Conservation (phyloP, 2,888 invertebrate species). For the Stenodera caucasica region DNA sequence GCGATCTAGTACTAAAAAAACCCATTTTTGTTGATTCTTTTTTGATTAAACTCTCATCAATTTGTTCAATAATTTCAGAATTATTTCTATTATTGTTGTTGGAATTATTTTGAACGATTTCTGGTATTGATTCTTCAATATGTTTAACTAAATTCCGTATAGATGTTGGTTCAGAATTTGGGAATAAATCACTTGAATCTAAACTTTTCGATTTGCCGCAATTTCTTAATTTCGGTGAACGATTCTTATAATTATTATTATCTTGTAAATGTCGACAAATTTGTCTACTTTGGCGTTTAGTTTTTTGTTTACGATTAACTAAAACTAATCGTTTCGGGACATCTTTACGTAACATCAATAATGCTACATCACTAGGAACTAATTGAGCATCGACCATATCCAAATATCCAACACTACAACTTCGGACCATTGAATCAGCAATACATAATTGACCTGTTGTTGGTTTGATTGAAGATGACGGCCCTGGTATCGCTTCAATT, state of each 20-base stretch:
- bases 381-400: slow-evolving; percentile 78
- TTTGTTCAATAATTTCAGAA: slow-evolving; percentile 18
- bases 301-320: slow-evolving; percentile 62
- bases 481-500: slow-evolving; percentile 33
- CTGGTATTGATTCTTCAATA: slow-evolving; percentile 48
- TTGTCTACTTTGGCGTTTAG: slow-evolving; percentile 39
- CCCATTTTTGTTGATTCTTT: slow-evolving; percentile 49
- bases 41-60: slow-evolving; percentile 34
- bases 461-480: slow-evolving; percentile 37
- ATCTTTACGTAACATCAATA: slow-evolving; percentile 72
- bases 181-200: slow-evolving; percentile 80
- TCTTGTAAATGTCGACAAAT: slow-evolving; percentile 28
- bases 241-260: slow-evolving; percentile 33
- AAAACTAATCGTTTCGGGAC: slow-evolving; percentile 77
- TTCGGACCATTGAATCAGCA: slow-evolving; percentile 74
- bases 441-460: slow-evolving; percentile 29
- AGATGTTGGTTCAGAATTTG: slow-evolving; percentile 50
- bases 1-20: slow-evolving; percentile 53
- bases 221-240: slow-evolving; percentile 60
- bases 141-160: slow-evolving; percentile 34
- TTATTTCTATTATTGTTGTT: slow-evolving; percentile 36
- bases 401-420: slow-evolving; percentile 86
- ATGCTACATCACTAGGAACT: slow-evolving; percentile 73
- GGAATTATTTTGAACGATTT: slow-evolving; percentile 36
- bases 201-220: slow-evolving; percentile 82